Conservation (phyloP, 2,888 invertebrate species). For the Antitype chi region DNA sequence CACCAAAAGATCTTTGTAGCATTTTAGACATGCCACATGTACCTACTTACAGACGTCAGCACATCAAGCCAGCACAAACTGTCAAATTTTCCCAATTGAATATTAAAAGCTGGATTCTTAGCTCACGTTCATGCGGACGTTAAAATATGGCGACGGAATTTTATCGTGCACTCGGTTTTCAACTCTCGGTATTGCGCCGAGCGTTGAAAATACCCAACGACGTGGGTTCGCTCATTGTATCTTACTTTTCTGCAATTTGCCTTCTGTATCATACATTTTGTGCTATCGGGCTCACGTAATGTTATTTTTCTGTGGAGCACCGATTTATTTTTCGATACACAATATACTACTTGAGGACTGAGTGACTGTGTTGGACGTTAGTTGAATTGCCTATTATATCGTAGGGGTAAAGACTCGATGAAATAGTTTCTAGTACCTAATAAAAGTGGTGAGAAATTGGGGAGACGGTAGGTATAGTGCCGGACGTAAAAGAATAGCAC, state of each 20-base stretch:
- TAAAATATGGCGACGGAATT: no score
- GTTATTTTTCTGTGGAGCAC: constrained; percentile 59
- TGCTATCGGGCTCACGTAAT: constrained; percentile 44
- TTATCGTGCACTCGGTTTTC: no score
- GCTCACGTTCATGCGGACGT: no score
- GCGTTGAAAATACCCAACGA: no score
- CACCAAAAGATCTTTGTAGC: not conserved
- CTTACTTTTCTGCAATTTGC: not conserved
- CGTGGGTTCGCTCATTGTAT: no score
- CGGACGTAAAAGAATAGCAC: no score
- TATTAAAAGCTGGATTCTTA: no score
- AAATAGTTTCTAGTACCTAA: constrained; percentile 45
- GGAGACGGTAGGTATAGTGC: not conserved
- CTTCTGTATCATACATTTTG: constrained; percentile 8
- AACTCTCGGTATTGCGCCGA: no score
- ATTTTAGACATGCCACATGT: not conserved
- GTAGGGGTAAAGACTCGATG: constrained; percentile 41
- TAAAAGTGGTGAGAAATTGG: constrained; percentile 46
- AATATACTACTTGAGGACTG: constrained; percentile 50
- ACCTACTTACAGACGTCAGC: no score
- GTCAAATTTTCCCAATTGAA: no score
- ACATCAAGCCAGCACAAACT: no score
- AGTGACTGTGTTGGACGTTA: constrained; percentile 62
- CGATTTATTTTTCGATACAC: constrained; percentile 68
- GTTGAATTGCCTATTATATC: constrained; percentile 64